Evolutionary conservation across 37 sponge, comb jelly and placozoan species (phyloP).

Genomic region (Aplysina aerophoba): DNA sequence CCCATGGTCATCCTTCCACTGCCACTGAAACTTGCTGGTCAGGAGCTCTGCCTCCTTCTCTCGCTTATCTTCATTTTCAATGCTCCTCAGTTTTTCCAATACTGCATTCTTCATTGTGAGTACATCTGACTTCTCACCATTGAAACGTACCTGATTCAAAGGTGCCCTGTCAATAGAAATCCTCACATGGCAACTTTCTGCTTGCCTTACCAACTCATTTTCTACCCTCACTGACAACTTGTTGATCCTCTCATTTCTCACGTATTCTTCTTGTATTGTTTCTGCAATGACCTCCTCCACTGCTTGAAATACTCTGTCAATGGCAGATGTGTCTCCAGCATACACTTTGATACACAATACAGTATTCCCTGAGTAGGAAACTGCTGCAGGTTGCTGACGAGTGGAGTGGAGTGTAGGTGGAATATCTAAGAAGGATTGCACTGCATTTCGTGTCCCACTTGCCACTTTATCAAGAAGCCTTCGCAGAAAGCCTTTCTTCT

Average conservation of each 20-base stretch:
- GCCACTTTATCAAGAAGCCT: background rate
- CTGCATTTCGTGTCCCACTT: too few relatives aligned
- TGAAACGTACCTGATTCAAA: background rate
- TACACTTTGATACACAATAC: constrained; percentile 20
- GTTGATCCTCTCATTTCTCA: background rate
- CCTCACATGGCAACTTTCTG: background rate
- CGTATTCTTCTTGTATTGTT: background rate
- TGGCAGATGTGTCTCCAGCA: background rate
- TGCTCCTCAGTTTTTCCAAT: background rate
- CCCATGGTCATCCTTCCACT: background rate
- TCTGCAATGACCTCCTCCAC: background rate
- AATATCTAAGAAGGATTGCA: too few relatives aligned
- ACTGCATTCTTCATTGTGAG: background rate
- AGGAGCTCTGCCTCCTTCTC: background rate
- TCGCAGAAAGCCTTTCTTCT: background rate
- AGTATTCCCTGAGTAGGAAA: background rate
- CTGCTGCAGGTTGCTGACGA: too few relatives aligned
- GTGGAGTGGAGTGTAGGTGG: too few relatives aligned
- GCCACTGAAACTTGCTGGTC: background rate
- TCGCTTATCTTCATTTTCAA: background rate
- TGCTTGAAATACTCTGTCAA: background rate
- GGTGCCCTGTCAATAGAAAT: background rate
- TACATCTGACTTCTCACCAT: background rate
- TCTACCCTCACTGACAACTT: background rate
- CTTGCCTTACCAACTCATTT: background rate